These are phyloP conservation scores for Nemurella pictetii DNA, from an alignment of 2,888 invertebrate genomes.

Conservation along the genomic window DNA sequence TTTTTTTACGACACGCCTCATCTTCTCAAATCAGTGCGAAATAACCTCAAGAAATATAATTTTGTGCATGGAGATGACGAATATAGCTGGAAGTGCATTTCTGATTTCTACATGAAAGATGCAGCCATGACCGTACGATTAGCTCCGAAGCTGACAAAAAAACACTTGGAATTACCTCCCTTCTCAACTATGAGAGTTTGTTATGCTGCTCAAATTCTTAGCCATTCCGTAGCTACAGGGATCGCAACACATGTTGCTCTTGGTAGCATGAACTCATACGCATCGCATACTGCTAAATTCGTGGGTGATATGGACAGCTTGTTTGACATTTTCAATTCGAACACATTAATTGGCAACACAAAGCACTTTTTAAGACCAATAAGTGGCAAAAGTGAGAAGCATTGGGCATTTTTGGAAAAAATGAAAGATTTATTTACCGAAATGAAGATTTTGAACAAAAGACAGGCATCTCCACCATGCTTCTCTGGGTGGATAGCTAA, in stretches of 20 bases:
- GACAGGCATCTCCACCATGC: neutral
- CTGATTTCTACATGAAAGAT: constrained; percentile 31
- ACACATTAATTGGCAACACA: neutral
- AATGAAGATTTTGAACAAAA: constrained; percentile 21
- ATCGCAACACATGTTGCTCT: constrained; percentile 14
- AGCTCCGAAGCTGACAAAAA: constrained; percentile 27
- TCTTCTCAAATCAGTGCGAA: constrained; percentile 32
- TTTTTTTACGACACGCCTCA: constrained; percentile 26
- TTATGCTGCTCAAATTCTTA: constrained; percentile 23
- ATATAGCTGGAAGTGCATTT: neutral
- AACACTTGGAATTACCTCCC: constrained; percentile 25
- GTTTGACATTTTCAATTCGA: constrained; percentile 32
- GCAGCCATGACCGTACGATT: constrained; percentile 15
- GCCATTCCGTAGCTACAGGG: constrained; percentile 31
- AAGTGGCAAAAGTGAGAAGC: neutral
- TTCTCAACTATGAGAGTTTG: constrained; percentile 27
- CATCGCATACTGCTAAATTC: constrained; percentile 26
- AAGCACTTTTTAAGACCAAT: constrained; percentile 16
- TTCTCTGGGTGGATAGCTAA: constrained; percentile 24
- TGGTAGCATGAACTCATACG: constrained; percentile 5
- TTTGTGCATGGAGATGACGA: neutral
- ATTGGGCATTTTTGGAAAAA: constrained; percentile 27
- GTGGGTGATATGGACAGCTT: constrained; percentile 20
- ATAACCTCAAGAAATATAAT: constrained; percentile 29
- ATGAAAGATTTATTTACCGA: neutral